Conservation (phyloP, 2,797 vertebrate species). For the Karalla daura region DNA sequence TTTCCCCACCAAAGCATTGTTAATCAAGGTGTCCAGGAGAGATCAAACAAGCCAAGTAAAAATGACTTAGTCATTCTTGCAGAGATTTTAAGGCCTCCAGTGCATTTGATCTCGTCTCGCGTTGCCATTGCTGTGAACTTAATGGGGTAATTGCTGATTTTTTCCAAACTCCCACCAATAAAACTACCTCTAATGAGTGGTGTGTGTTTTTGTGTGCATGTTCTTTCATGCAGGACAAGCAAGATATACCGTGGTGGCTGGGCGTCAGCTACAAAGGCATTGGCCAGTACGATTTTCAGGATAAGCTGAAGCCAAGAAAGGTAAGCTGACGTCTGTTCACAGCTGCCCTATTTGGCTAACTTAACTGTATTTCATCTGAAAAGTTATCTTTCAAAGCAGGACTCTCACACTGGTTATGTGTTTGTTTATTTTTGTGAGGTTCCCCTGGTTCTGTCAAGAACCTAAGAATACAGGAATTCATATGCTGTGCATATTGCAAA, state of each 20-base stretch:
- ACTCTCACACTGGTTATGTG: background rate
- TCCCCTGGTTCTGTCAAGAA: background rate
- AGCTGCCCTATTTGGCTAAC: background rate
- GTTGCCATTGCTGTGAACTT: conserved; percentile 58
- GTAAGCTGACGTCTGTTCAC: conserved; percentile 75
- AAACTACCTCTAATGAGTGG: conserved; percentile 59
- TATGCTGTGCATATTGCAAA: conserved; percentile 8
- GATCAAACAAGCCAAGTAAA: conserved; percentile 70
- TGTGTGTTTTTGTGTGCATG: conserved; percentile 32
- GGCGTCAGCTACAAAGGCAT: conserved; percentile 98
- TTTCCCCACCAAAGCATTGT: conserved; percentile 52
- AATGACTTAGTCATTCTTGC: conserved; percentile 38
- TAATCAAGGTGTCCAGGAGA: conserved; percentile 65
- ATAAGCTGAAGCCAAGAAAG: conserved; percentile 97
- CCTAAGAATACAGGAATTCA: background rate
- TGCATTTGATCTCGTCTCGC: conserved; percentile 71
- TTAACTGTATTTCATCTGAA: conserved; percentile 1
- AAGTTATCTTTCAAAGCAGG: background rate
- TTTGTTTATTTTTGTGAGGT: background rate
- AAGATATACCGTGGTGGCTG: conserved; percentile 98
- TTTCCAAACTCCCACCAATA: conserved; percentile 50
- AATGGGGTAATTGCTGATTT: conserved; percentile 67
- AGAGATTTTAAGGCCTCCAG: conserved; percentile 50
- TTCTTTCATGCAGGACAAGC: conserved; percentile 91
- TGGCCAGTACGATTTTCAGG: conserved; percentile 96